Evolutionary conservation across 1,140 invertebrate species (phyloP).

Genomic region (Odontomachus brunneus): DNA sequence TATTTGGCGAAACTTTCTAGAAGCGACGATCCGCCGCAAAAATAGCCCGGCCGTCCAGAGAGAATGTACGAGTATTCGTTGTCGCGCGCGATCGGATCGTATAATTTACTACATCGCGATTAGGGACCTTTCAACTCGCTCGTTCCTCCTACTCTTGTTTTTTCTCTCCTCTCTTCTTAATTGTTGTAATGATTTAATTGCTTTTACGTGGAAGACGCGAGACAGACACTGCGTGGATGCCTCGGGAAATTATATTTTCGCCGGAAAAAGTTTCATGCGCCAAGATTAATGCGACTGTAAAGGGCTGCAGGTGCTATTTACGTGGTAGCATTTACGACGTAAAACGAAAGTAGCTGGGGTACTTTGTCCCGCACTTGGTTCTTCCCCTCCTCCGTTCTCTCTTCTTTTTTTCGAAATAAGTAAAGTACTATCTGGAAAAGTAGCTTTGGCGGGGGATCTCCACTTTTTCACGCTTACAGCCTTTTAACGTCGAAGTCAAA

Average conservation of each 20-base stretch:
- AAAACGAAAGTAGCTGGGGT: slow-evolving; percentile 11
- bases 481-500: slow-evolving; percentile 51
- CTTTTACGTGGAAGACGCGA: neutral
- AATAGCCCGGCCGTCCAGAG: neutral
- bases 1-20: slow-evolving; percentile 6
- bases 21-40: neutral
- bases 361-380: slow-evolving; percentile 11
- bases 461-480: neutral
- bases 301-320: slow-evolving; percentile 7
- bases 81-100: neutral
- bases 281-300: slow-evolving; percentile 24
- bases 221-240: neutral
- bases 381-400: neutral
- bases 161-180: no score
- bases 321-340: slow-evolving; percentile 13
- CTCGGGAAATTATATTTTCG: neutral
- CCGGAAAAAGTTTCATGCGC: slow-evolving; percentile 8
- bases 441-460: slow-evolving; percentile 13
- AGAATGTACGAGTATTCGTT: neutral
- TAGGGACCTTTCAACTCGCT: neutral
- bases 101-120: slow-evolving; percentile 21
- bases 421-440: slow-evolving; percentile 38
- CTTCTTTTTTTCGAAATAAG: slow-evolving; percentile 21
- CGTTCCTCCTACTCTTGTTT: neutral
- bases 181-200: neutral